Evolutionary conservation across 2,113 vertebrate species (phyloP).

Genomic region (Tichodroma muraria): DNA sequence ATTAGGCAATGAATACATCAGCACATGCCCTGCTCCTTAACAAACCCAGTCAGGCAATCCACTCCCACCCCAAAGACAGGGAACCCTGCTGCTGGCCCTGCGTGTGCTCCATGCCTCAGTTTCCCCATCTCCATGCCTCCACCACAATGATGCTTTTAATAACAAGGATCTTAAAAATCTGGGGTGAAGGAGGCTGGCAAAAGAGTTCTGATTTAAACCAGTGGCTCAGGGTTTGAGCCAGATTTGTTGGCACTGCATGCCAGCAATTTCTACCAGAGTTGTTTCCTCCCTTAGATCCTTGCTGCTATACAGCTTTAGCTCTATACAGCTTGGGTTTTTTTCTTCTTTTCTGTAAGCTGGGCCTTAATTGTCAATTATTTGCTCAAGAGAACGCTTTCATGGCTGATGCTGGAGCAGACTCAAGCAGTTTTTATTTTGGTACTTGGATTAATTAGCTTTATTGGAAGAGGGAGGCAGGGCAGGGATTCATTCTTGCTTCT

Average conservation of each 20-base stretch:
- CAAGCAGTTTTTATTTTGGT: slow-evolving; percentile 56
- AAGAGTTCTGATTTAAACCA: not conserved
- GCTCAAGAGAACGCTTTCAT: not conserved
- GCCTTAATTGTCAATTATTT: slow-evolving; percentile 39
- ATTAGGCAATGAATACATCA: not conserved
- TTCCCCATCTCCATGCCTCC: not conserved
- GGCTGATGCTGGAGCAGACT: not conserved
- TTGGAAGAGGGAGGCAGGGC: not conserved
- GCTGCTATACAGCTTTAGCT: not conserved
- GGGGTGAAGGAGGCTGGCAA: not conserved
- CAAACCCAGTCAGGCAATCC: not conserved
- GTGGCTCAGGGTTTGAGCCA: not conserved
- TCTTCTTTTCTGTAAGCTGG: not conserved
- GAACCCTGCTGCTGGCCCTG: not conserved
- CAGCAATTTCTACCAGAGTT: not conserved
- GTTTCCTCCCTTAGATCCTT: not conserved
- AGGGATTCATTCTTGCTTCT: slow-evolving; percentile 31
- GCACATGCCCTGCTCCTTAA: not conserved
- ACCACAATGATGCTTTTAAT: not conserved
- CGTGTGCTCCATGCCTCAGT: not conserved
- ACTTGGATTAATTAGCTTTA: slow-evolving; percentile 54
- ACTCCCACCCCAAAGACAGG: not conserved
- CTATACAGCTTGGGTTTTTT: not conserved
- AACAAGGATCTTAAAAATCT: not conserved
- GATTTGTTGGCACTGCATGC: not conserved